Base-by-base conservation (phyloP, 2,888 invertebrate species). In the Kryphioiulus occultus region DNA sequence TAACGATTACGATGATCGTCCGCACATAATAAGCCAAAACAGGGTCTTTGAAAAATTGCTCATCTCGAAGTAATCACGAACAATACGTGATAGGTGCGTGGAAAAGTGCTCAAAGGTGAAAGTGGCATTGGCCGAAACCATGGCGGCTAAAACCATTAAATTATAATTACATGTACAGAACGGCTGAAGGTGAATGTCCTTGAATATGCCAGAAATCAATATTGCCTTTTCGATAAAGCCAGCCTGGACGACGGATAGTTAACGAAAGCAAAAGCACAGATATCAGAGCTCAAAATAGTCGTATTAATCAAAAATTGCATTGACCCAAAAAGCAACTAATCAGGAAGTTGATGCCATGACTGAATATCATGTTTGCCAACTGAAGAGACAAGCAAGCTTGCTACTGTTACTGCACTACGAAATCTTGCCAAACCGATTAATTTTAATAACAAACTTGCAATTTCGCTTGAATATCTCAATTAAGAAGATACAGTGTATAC, bases 41-140 rank as follows among this genome's bases (percentile, higher is more conserved):
- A 68, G 26, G 68, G 68, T 10, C 68, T 68, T 68, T 26, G 68
- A 26, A 68, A 68, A 26, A 26, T 68, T 68, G 68, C 68, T 26
- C 26, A 68, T 68, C 68, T 22, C 26, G 26, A 22, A 22, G 68
- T 68, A 68, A 68, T 68, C 68, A 68, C 68, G 22, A 22, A 22
- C 68, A 68, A n/a, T 68, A 26, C 68, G 68, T 26, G 68, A 22
- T 68, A 0, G 22, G 68, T 68, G 68, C 68, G 68, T 68, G 68
- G 68, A 68, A 68, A 68, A 68, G 68, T 68, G 68, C 0, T 22
- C 68, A 68, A 68, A 68, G 68, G 68, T 68, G 68, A 68, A 68
- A 68, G 68, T 68, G 68, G 68, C 68, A 59, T 59, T 59, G 59
- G 59, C 59, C 59, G 59, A 59, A 59, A 59, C 59, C 59, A 59